phyloP scores from a whole-genome alignment of 2,113 vertebrate genomes.

The Gavia stellata region DNA sequence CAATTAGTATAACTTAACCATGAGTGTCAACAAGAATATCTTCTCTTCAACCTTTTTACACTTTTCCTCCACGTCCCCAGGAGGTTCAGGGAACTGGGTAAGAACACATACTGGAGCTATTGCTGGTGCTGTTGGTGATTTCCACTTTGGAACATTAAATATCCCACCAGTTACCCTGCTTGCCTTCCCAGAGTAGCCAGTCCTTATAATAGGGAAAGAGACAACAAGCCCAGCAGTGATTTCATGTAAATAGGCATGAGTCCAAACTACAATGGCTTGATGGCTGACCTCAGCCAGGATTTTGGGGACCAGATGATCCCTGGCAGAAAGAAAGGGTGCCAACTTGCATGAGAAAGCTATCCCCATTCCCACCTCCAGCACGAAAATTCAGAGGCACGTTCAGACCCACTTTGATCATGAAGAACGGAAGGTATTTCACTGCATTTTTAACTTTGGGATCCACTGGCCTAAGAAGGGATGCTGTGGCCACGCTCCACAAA shows the following conservation, averaged over 20 bases:
- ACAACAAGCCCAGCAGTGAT: background rate
- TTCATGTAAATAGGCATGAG: background rate
- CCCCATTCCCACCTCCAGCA: background rate
- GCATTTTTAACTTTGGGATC: background rate
- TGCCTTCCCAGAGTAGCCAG: background rate
- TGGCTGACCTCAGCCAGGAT: background rate
- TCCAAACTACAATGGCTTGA: background rate
- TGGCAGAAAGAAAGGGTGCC: background rate
- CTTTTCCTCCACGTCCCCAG: background rate
- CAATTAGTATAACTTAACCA: background rate
- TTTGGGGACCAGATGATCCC: background rate
- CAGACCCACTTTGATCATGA: background rate
- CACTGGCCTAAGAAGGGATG: background rate
- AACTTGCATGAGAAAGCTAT: background rate
- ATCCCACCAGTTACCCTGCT: background rate
- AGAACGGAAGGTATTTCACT: background rate
- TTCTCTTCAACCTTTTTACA: background rate
- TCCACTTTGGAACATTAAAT: background rate
- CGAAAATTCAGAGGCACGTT: rapidly evolving
- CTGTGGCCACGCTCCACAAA: background rate
- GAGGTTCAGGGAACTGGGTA: background rate
- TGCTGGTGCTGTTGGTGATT: background rate
- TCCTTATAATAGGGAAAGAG: background rate
- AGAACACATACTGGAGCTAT: background rate
- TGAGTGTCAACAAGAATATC: background rate